These are phyloP conservation scores for Ochotona curzoniae DNA, from an alignment of 2,113 vertebrate genomes.

Conservation along the genomic window DNA sequence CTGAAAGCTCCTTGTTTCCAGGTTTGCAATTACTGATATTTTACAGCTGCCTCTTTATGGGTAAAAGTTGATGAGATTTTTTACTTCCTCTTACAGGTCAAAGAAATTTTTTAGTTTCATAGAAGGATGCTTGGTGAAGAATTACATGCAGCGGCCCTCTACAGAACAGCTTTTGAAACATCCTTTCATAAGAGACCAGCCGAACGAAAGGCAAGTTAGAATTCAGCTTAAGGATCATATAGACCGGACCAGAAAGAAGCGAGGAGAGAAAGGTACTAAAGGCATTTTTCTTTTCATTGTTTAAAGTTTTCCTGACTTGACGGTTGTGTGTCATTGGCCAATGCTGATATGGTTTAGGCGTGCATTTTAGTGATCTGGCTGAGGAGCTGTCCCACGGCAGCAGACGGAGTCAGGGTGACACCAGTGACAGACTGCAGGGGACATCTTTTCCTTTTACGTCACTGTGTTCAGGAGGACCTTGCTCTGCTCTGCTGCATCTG, in stretches of 20 bases:
- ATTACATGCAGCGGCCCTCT: constrained; percentile 97
- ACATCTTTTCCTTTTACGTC: neutral
- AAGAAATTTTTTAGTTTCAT: constrained; percentile 99
- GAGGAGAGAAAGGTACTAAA: constrained; percentile 95
- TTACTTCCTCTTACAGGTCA: constrained; percentile 88
- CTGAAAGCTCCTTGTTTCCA: neutral
- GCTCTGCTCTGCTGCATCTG: neutral
- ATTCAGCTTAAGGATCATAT: constrained; percentile 99
- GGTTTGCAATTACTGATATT: neutral
- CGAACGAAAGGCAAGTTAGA: constrained; percentile 98
- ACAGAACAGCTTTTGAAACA: constrained; percentile 98
- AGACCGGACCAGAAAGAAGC: constrained; percentile 98
- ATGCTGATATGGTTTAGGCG: neutral
- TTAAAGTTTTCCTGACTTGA: neutral
- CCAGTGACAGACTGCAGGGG: rapidly evolving
- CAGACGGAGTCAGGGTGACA: rapidly evolving
- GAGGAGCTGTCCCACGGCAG: neutral
- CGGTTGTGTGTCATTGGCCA: neutral
- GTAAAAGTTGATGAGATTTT: constrained; percentile 34
- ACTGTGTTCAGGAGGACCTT: neutral
- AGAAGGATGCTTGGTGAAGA: constrained; percentile 99
- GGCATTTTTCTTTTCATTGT: neutral
- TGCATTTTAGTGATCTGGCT: neutral
- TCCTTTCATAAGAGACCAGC: constrained; percentile 98
- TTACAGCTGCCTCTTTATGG: neutral